Conservation (phyloP, 2,113 vertebrate species). For the Xenopus borealis region DNA sequence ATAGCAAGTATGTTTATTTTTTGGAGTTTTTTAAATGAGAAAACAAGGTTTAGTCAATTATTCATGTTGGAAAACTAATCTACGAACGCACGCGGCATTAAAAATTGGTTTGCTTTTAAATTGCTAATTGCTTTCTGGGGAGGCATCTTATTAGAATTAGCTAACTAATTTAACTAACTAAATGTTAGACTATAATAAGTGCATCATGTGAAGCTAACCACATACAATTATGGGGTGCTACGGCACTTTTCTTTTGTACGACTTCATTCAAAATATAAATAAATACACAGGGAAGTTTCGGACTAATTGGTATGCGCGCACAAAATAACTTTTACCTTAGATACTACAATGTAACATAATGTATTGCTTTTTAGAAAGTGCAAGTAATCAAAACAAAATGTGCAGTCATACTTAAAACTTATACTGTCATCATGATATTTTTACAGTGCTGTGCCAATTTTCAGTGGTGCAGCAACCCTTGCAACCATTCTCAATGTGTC, state of each 20-base stretch:
- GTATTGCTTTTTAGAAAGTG: too few relatives aligned
- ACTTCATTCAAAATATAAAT: slow-evolving; percentile 21
- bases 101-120: slow-evolving; percentile 35
- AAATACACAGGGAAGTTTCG: background rate
- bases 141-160: slow-evolving; percentile 36
- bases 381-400: too few relatives aligned
- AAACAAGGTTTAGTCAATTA: slow-evolving; percentile 22
- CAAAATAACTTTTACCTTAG: too few relatives aligned
- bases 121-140: slow-evolving; percentile 40
- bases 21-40: background rate
- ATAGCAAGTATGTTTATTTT: too few relatives aligned
- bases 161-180: slow-evolving; percentile 31
- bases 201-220: slow-evolving; percentile 38
- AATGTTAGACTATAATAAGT: slow-evolving; percentile 19
- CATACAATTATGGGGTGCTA: slow-evolving; percentile 30
- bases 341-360: too few relatives aligned
- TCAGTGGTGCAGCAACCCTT: too few relatives aligned
- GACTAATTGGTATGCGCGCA: too few relatives aligned
- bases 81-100: slow-evolving; percentile 34
- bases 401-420: too few relatives aligned
- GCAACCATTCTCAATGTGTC: too few relatives aligned
- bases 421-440: too few relatives aligned
- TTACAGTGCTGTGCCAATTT: too few relatives aligned
- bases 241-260: slow-evolving; percentile 18
- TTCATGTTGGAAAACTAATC: slow-evolving; percentile 32